A percentile compares a stretch with the other conserved stretches of the same genome.
Conservation (phyloP, 2,888 invertebrate species). For the Julus scanicus region DNA sequence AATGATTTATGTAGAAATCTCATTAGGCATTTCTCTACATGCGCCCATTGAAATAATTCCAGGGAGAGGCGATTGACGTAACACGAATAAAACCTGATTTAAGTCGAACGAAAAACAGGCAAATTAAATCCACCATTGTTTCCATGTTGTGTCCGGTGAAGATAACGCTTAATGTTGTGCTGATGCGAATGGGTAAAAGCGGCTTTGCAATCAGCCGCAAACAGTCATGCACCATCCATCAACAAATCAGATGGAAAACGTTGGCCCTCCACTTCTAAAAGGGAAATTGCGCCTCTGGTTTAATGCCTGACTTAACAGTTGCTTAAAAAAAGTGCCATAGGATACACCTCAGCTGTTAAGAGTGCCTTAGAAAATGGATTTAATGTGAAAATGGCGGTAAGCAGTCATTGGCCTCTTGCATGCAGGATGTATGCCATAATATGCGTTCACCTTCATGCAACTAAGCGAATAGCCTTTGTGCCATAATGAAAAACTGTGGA, state of each 20-base stretch:
- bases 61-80: neutral
- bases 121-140: constrained; percentile 3
- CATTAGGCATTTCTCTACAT: neutral
- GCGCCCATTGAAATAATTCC: constrained; percentile 4
- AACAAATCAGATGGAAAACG: constrained; percentile 33
- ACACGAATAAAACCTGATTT: constrained; percentile 8
- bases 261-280: neutral
- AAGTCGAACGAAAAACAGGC: neutral
- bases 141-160: constrained; percentile 17
- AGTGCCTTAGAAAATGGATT: constrained; percentile 2
- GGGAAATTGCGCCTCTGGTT: constrained; percentile 2
- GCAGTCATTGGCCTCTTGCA: neutral
- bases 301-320: constrained; percentile 33
- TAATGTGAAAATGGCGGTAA: neutral
- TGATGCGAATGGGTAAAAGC: neutral
- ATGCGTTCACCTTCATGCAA: constrained; percentile 33
- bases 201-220: constrained; percentile 33
- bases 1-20: constrained; percentile 5
- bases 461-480: neutral
- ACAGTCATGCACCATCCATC: constrained; percentile 33
- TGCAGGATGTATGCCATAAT: constrained; percentile 27
- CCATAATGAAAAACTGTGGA: neutral
- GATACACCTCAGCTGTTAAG: constrained; percentile 15
- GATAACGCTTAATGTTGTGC: neutral
- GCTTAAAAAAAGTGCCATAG: neutral